Conservation (phyloP, 1,140 invertebrate species). For the Zaprionus gabonicus region DNA sequence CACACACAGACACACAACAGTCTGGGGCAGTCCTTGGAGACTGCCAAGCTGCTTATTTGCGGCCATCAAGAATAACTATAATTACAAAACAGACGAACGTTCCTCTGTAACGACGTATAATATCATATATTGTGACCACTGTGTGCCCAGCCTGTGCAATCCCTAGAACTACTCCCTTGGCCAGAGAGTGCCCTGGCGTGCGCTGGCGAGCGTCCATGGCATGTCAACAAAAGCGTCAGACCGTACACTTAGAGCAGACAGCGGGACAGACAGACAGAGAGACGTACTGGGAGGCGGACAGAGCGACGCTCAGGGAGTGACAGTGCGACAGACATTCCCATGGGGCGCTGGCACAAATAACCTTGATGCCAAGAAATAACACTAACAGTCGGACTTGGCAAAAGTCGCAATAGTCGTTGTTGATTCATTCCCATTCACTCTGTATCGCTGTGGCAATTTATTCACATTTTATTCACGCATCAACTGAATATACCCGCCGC, state of each 20-base stretch:
- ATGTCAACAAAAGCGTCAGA: conserved; percentile 56
- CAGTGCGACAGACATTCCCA: background rate
- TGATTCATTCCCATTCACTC: conserved; percentile 19
- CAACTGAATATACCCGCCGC: conserved; percentile 15
- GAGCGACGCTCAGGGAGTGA: conserved; percentile 5
- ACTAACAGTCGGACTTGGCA: conserved; percentile 12
- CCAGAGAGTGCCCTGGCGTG: background rate
- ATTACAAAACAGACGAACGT: conserved; percentile 1
- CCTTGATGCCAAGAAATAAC: conserved; percentile 14
- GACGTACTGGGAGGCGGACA: no score
- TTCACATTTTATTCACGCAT: conserved; percentile 54
- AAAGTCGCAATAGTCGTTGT: conserved; percentile 3
- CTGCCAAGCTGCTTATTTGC: conserved; percentile 11
- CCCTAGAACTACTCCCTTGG: background rate
- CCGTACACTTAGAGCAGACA: background rate
- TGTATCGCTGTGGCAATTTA: conserved; percentile 47
- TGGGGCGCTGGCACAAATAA: background rate
- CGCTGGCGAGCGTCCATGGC: conserved; percentile 24
- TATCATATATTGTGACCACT: conserved; percentile 49
- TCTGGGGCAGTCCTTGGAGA: conserved; percentile 58
- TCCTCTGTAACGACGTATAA: conserved; percentile 29
- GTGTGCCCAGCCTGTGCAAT: background rate
- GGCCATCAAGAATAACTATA: conserved; percentile 17
- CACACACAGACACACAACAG: conserved; percentile 15
- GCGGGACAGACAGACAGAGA: background rate